Percentiles rank a stretch among this genome's conserved stretches.
phyloP scores from a whole-genome alignment of 1,140 invertebrate genomes.

The Drosophila leontia region DNA sequence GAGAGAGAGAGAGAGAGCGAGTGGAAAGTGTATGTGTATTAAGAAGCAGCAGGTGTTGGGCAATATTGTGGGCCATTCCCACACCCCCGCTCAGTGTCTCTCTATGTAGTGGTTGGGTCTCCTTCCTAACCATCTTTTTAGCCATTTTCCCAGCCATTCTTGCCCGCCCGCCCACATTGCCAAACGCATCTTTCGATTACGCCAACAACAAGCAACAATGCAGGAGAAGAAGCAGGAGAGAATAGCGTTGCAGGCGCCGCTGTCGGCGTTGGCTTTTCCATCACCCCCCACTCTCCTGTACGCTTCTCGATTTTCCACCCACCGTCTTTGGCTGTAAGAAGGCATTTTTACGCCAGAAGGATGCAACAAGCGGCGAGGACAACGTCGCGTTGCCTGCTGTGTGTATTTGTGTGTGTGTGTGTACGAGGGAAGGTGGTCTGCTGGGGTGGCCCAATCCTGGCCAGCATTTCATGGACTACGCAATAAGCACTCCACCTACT shows the following conservation, averaged over 20 bases:
- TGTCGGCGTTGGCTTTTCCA: constrained; percentile 34
- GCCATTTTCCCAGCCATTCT: constrained; percentile 16
- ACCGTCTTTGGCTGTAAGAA: constrained; percentile 68
- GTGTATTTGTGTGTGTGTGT: constrained; percentile 23
- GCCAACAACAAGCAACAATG: constrained; percentile 58
- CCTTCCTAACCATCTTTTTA: not conserved
- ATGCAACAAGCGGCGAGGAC: constrained; percentile 74
- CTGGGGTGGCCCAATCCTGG: constrained; percentile 49
- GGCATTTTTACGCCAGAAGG: constrained; percentile 78
- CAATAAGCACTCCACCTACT: constrained; percentile 69
- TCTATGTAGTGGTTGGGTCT: constrained; percentile 44
- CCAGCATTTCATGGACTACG: constrained; percentile 63
- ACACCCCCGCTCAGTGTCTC: constrained; percentile 16
- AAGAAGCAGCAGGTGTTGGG: constrained; percentile 79
- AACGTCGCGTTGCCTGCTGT: constrained; percentile 41
- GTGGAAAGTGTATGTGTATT: constrained; percentile 46
- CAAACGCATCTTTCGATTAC: constrained; percentile 82
- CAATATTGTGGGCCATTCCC: constrained; percentile 62
- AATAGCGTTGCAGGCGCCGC: constrained; percentile 41
- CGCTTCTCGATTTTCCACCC: constrained; percentile 18
- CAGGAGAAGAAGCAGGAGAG: constrained; percentile 27
- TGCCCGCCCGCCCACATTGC: constrained; percentile 35
- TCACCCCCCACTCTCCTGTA: not conserved
- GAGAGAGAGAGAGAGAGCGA: constrained; percentile 31
- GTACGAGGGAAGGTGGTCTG: constrained; percentile 7